Evolutionary conservation across 2,888 invertebrate species (phyloP).

Genomic region (Diarsia dahlii): DNA sequence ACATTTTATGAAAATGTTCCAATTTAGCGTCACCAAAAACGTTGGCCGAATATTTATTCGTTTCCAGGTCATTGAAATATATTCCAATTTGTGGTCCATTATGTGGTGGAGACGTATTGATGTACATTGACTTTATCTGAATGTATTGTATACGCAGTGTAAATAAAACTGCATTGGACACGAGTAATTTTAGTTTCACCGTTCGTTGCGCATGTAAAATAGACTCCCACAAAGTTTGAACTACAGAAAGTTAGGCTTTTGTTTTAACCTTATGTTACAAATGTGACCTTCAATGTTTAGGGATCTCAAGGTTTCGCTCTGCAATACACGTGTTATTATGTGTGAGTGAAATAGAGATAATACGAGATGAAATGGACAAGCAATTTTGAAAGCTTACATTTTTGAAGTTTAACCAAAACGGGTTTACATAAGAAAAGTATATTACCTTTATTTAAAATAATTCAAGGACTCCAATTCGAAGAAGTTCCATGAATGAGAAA

Average conservation of each 20-base stretch:
- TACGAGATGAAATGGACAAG: not conserved
- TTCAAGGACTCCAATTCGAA: not conserved
- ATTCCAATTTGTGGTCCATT: constrained; percentile 15
- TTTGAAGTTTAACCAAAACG: not conserved
- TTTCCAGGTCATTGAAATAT: constrained; percentile 20
- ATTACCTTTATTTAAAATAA: not conserved
- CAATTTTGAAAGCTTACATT: not conserved
- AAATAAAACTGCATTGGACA: constrained; percentile 30
- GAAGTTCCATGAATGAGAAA: not conserved
- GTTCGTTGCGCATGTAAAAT: constrained; percentile 15
- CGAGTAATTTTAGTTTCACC: constrained; percentile 22
- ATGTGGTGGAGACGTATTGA: constrained; percentile 3
- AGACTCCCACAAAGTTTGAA: constrained; percentile 21
- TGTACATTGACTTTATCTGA: constrained; percentile 14
- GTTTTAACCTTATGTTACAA: constrained; percentile 9
- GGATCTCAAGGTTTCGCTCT: constrained; percentile 2
- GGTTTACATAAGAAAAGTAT: not conserved
- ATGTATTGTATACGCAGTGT: constrained; percentile 1
- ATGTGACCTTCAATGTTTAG: constrained; percentile 9
- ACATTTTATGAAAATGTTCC: not conserved
- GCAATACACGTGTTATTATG: not conserved
- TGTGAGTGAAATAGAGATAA: no score
- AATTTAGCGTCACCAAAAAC: not conserved
- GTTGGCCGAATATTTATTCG: constrained; percentile 9
- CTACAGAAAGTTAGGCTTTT: constrained; percentile 25